Evolutionary conservation across 2,113 vertebrate genomes (phyloP).

Genomic region (Lophius piscatorius): DNA sequence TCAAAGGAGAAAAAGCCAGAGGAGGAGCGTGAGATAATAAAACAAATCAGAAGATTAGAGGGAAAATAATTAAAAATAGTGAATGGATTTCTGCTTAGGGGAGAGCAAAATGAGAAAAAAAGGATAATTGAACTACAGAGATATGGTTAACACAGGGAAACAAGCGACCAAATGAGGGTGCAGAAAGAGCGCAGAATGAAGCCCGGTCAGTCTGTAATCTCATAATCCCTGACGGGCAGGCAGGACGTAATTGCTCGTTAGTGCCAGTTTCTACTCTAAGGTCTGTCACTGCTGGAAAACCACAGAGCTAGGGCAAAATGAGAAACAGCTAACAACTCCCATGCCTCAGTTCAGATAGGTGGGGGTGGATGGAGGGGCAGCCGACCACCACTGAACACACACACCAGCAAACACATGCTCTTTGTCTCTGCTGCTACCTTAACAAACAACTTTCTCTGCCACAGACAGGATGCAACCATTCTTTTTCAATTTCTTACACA

Average conservation of each 20-base stretch:
- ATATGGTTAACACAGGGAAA: conserved; percentile 42
- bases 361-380: background rate
- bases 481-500: conserved; percentile 21
- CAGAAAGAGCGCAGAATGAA: conserved; percentile 46
- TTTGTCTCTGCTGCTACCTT: conserved; percentile 1
- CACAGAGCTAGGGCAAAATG: conserved; percentile 68
- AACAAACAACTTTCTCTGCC: conserved; percentile 19
- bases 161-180: conserved; percentile 42
- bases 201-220: conserved; percentile 72
- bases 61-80: conserved; percentile 36
- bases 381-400: background rate
- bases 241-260: conserved; percentile 81
- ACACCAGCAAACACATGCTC: conserved; percentile 7
- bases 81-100: conserved; percentile 24
- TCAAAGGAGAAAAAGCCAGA: conserved; percentile 4
- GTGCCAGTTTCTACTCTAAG: conserved; percentile 75
- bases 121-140: conserved; percentile 41
- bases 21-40: conserved; percentile 19
- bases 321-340: conserved; percentile 77
- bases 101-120: conserved; percentile 36
- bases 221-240: conserved; percentile 79
- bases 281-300: conserved; percentile 73
- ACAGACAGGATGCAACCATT: conserved; percentile 9
- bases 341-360: conserved; percentile 61
- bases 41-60: conserved; percentile 11